Evolutionary conservation across 2,113 vertebrate species (phyloP).

Genomic region (Speoplatyrhinus poulsoni): DNA sequence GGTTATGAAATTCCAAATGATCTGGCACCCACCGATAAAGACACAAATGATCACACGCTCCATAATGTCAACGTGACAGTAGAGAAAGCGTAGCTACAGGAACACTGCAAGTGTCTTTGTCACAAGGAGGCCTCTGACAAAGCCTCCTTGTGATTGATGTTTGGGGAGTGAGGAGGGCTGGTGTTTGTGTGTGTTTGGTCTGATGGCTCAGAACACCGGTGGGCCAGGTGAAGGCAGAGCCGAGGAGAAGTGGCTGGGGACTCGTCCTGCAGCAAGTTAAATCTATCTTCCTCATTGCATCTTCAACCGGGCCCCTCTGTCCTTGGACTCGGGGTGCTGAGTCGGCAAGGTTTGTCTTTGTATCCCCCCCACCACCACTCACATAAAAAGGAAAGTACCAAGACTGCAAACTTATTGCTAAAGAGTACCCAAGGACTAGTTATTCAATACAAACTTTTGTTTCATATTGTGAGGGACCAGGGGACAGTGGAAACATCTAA

Average conservation of each 20-base stretch:
- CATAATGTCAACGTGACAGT: conserved; percentile 13
- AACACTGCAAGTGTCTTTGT: neutral
- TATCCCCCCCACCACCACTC: conserved; percentile 20
- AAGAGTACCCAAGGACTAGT: conserved; percentile 63
- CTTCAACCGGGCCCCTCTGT: conserved; percentile 55
- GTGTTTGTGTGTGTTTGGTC: conserved; percentile 22
- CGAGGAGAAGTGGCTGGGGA: conserved; percentile 54
- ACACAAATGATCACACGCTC: neutral
- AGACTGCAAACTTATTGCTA: conserved; percentile 65
- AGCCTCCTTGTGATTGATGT: conserved; percentile 45
- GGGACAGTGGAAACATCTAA: neutral
- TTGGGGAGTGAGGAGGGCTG: neutral
- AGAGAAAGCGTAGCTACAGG: conserved; percentile 27
- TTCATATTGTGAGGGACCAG: neutral
- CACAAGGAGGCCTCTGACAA: conserved; percentile 16
- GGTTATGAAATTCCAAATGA: too few relatives aligned
- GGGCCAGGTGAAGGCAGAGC: conserved; percentile 47
- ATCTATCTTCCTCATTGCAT: conserved; percentile 65
- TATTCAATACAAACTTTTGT: conserved; percentile 44
- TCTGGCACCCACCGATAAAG: neutral
- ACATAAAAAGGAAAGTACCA: conserved; percentile 40
- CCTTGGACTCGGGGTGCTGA: conserved; percentile 65
- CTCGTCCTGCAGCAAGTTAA: conserved; percentile 59
- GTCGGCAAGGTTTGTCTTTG: conserved; percentile 60
- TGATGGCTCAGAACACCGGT: conserved; percentile 46